A percentile compares a stretch with the other conserved stretches of the same genome.
Conservation (phyloP, 2,888 invertebrate genomes). For the Drepana falcataria region DNA sequence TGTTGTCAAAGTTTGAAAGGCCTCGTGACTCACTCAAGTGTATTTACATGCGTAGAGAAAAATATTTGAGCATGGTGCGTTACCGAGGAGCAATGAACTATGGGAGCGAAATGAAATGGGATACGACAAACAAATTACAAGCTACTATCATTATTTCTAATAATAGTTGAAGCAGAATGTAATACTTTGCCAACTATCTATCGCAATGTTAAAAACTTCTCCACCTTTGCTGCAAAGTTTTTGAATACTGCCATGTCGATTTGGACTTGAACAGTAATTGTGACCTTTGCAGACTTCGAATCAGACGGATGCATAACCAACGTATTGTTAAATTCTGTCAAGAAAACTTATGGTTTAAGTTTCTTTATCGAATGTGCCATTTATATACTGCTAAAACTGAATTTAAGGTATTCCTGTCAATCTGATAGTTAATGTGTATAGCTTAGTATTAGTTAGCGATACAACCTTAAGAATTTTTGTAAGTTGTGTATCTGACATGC, state of each 20-base stretch:
- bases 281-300: conserved; percentile 16
- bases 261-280: neutral
- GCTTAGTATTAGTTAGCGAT: too few species aligned
- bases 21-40: conserved; percentile 43
- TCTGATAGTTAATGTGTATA: too few species aligned
- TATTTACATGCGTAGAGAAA: conserved; percentile 46
- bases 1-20: conserved; percentile 54
- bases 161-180: conserved; percentile 22
- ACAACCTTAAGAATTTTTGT: too few species aligned
- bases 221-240: conserved; percentile 9
- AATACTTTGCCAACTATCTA: conserved; percentile 8
- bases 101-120: conserved; percentile 18
- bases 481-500: too few species aligned
- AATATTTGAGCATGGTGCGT: conserved; percentile 40
- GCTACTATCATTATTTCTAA: conserved; percentile 21
- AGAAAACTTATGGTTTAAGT: too few species aligned
- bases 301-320: conserved; percentile 15
- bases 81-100: conserved; percentile 33
- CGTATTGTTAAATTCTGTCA: neutral
- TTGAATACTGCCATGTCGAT: neutral
- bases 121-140: conserved; percentile 30
- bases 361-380: too few species aligned
- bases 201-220: conserved; percentile 16
- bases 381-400: too few species aligned
- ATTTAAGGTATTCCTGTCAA: too few species aligned